phyloP scores from a whole-genome alignment of 1,140 invertebrate species.

The Holcopasites calliopsidis region DNA sequence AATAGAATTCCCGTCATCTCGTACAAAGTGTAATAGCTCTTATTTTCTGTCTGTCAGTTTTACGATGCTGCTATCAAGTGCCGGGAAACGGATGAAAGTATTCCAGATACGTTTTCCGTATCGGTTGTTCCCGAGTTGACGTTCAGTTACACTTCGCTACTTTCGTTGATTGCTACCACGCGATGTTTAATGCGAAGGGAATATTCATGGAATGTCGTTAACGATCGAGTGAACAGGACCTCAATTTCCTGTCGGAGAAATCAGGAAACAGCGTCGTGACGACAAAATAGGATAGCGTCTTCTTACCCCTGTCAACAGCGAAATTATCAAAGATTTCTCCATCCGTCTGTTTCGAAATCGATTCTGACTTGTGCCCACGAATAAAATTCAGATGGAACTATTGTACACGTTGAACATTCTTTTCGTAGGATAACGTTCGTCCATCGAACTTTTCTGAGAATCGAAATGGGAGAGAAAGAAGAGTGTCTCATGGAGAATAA shows the following conservation, averaged over 20 bases:
- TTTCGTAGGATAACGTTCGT: conserved; percentile 10
- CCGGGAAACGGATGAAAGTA: not conserved
- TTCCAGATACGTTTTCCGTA: not conserved
- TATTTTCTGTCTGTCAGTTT: not conserved
- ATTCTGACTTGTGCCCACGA: conserved; percentile 21
- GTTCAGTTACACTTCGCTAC: not conserved
- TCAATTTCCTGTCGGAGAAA: not conserved
- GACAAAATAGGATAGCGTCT: not conserved
- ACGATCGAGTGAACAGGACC: conserved; percentile 26
- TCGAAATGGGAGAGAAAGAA: not conserved
- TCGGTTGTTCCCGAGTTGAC: not conserved
- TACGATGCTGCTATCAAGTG: not conserved
- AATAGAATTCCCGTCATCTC: not conserved
- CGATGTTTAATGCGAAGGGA: not conserved
- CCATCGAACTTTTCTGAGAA: conserved; percentile 16
- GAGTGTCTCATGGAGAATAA: conserved; percentile 1
- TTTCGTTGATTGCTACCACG: not conserved
- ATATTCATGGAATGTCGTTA: conserved; percentile 27
- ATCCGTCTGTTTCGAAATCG: conserved; percentile 6
- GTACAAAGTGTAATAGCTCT: not conserved
- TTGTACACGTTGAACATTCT: conserved; percentile 37
- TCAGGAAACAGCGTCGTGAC: not conserved
- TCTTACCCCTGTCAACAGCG: not conserved
- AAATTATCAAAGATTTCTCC: conserved; percentile 19
- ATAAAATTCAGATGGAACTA: conserved; percentile 2